Base-by-base conservation (phyloP, 2,113 vertebrate genomes). In the Sminthopsis crassicaudata region DNA sequence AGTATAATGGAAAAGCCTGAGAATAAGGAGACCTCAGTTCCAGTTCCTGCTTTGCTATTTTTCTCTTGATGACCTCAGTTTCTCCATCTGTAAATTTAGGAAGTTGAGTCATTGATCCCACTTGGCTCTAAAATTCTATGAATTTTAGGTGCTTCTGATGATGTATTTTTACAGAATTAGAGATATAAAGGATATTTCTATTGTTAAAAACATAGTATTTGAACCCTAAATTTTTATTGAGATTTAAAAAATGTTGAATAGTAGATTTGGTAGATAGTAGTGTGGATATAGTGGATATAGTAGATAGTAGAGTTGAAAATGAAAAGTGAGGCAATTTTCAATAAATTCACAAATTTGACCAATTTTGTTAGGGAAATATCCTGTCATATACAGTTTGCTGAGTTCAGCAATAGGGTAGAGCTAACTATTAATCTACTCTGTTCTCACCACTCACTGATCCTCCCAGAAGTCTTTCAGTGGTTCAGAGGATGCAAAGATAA, bases 371-470 rank as follows among this genome's bases (percentile, higher is more conserved):
- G 54, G 93, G 89, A 93, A 97, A 95, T 96, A 90, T 90, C 42
- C 55, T 36, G 36, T 67, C 24, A 0, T 95, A 52, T 8, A 1
- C 89, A 50, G 46, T 24, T 95, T 96, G 89, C 94, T 96, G 93
- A 67, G 91, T 89, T 96, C 53, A 90, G 96, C 94, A 95, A 90
- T 53, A 55, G 90, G 92, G 54, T 23, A 84, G 30, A 52, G 12
- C 23, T 92, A 30, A 25, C 22, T 96, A 93, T 95, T 96, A 97
- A 96, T 97, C 91, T 96, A 46, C 42, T 97, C 95, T 97, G 95
- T 91, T 93, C 95, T 96, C 0, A 4, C 91, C 48, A 92, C 53
- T 67, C 48, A 92, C 53, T 67, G 50, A 91, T 88, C 90, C 95
- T 96, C 96, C 67, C 94, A 93, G 19, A 76, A 90, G 93, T 96